Conservation (phyloP, 2,113 vertebrate genomes). For the Anarhynchus alexandrinus region DNA sequence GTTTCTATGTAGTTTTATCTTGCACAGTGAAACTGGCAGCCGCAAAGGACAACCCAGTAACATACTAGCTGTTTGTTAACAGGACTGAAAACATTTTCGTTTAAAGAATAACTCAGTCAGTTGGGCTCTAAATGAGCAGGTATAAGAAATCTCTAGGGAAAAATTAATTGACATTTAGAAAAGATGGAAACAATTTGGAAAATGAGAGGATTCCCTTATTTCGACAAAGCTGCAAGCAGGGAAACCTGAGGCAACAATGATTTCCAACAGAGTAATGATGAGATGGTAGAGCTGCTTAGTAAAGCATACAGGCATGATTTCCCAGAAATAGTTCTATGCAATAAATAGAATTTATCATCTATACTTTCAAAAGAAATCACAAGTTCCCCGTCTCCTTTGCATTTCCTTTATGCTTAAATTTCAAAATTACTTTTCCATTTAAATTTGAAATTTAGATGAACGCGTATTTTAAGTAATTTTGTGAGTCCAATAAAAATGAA, state of each 20-base stretch:
- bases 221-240: slow-evolving; percentile 26
- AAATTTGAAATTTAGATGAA: slow-evolving; percentile 30
- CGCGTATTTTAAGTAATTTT: neutral
- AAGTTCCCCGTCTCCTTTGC: slow-evolving; percentile 1
- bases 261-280: slow-evolving; percentile 50
- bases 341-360: slow-evolving; percentile 41
- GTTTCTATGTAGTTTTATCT: slow-evolving; percentile 1
- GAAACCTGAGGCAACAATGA: slow-evolving; percentile 46
- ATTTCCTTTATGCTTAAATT: slow-evolving; percentile 23
- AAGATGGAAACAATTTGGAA: slow-evolving; percentile 36
- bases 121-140: slow-evolving; percentile 57
- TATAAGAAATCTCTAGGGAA: slow-evolving; percentile 50
- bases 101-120: slow-evolving; percentile 58
- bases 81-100: slow-evolving; percentile 29
- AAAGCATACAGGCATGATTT: neutral
- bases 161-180: slow-evolving; percentile 60
- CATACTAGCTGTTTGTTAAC: slow-evolving; percentile 20
- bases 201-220: slow-evolving; percentile 58
- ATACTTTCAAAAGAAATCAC: slow-evolving; percentile 9
- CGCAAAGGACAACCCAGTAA: neutral
- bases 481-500: slow-evolving; percentile 2
- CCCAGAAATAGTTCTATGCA: neutral
- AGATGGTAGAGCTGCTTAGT: slow-evolving; percentile 50
- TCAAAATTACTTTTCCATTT: slow-evolving; percentile 29
- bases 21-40: neutral